These are phyloP conservation scores for Anthopleura sola DNA, from an alignment of 64 coral and sea anemone species.

Conservation along the genomic window DNA sequence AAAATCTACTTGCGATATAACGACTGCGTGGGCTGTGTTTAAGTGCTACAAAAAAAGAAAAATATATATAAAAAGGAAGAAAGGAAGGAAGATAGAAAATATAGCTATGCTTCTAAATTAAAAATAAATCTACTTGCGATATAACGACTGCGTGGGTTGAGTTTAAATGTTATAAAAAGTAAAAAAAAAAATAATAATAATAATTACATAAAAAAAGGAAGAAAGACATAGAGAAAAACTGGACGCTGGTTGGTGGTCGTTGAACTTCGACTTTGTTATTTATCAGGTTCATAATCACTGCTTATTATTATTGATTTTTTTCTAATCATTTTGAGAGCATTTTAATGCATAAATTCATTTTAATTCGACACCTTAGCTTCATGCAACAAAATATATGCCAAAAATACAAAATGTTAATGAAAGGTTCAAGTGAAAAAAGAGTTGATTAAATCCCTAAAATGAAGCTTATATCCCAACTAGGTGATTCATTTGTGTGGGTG, in stretches of 20 bases:
- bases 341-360: background rate
- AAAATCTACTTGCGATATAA: too few species aligned
- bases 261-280: background rate
- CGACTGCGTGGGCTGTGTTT: too few species aligned
- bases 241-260: background rate
- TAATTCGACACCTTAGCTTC: background rate
- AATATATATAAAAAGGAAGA: too few species aligned
- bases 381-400: background rate
- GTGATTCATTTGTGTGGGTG: background rate
- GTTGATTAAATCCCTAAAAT: background rate
- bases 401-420: background rate
- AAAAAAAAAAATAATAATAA: too few species aligned
- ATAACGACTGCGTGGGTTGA: too few species aligned
- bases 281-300: background rate
- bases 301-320: background rate
- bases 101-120: too few species aligned
- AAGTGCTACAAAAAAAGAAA: too few species aligned
- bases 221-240: background rate
- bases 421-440: background rate
- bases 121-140: too few species aligned
- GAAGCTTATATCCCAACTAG: background rate
- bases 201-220: too few species aligned
- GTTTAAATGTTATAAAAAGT: too few species aligned
- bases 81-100: too few species aligned
- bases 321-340: background rate